Evolutionary conservation across 2,888 invertebrate genomes (phyloP).

Genomic region (Ypsolopha sequella): DNA sequence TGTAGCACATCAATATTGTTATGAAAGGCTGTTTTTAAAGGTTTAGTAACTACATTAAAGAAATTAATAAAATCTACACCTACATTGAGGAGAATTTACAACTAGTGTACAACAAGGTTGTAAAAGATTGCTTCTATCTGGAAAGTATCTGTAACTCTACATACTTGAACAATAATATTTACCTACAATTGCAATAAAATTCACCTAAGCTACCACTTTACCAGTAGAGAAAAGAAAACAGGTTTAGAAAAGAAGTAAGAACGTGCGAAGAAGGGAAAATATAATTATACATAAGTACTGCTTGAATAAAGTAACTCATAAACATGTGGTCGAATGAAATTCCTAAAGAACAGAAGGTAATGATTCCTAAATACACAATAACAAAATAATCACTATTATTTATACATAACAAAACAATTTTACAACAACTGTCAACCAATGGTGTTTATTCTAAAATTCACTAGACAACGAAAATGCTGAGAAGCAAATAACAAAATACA

Average conservation of each 20-base stretch:
- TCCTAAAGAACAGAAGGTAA: background rate
- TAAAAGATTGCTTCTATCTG: too few species aligned
- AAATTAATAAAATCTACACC: too few species aligned
- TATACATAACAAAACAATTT: background rate
- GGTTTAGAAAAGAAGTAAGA: background rate
- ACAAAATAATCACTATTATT: background rate
- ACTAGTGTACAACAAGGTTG: too few species aligned
- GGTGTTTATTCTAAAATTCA: background rate
- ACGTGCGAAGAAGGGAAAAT: background rate
- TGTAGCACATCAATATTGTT: too few species aligned
- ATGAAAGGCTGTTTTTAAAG: too few species aligned
- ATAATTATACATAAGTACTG: background rate
- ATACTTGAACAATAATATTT: too few species aligned
- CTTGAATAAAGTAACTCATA: background rate
- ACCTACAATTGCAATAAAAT: too few species aligned
- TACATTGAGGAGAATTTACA: too few species aligned
- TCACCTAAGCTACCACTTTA: too few species aligned
- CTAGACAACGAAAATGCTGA: background rate
- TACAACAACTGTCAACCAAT: background rate
- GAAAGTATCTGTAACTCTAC: too few species aligned
- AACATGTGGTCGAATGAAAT: background rate
- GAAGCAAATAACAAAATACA: conserved; percentile 37
- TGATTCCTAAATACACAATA: background rate
- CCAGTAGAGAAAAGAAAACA: background rate
- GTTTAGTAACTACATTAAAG: too few species aligned